Conservation (phyloP, 2,888 invertebrate species). For the Cistogaster globosa region DNA sequence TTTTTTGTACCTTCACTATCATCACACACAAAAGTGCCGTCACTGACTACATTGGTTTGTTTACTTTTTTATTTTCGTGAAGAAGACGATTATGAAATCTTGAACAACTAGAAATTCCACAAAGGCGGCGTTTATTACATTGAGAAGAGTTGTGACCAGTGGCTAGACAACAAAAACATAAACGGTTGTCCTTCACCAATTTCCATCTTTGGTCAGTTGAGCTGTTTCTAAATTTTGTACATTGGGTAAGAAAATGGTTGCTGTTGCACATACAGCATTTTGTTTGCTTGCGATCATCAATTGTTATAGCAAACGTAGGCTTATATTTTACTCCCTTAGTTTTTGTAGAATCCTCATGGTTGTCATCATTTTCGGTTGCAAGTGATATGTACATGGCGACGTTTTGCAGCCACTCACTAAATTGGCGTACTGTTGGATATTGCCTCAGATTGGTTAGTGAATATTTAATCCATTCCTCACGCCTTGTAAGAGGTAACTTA, state of each 20-base stretch:
- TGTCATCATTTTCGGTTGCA: neutral
- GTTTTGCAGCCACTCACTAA: conserved; percentile 55
- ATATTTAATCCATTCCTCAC: conserved; percentile 52
- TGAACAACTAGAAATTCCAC: conserved; percentile 16
- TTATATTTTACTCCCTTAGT: neutral
- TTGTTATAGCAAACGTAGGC: conserved; percentile 23
- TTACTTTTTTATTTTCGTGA: too few relatives aligned
- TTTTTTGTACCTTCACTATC: neutral
- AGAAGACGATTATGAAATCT: conserved; percentile 41
- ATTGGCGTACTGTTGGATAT: conserved; percentile 51
- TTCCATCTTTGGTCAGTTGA: conserved; percentile 37
- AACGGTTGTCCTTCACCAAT: conserved; percentile 17
- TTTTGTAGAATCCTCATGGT: neutral
- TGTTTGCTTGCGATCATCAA: neutral
- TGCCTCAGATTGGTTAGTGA: conserved; percentile 8
- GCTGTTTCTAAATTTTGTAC: conserved; percentile 32
- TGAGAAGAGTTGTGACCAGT: conserved; percentile 4
- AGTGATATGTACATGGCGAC: conserved; percentile 43
- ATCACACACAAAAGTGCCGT: neutral
- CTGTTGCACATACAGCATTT: conserved; percentile 2
- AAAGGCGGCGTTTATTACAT: conserved; percentile 21
- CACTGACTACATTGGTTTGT: neutral
- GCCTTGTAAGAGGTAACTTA: conserved; percentile 55
- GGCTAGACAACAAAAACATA: too few relatives aligned
- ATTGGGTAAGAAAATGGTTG: conserved; percentile 23